These are phyloP conservation scores for Chironomus tentans DNA, from an alignment of 2,888 invertebrate species.

Conservation along the genomic window DNA sequence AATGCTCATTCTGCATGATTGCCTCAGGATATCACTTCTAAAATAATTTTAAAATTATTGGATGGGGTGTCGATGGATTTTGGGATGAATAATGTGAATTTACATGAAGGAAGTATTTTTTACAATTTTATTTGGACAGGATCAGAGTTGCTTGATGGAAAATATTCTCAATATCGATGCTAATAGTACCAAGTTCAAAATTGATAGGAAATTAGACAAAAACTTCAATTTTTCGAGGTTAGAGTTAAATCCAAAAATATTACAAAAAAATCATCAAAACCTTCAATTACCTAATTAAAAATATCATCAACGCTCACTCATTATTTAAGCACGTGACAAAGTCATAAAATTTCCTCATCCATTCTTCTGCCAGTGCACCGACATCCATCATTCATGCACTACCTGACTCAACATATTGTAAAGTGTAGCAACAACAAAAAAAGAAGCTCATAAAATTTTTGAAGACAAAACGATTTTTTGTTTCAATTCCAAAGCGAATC, in stretches of 20 bases:
- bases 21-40: neutral
- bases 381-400: neutral
- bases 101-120: too few species aligned
- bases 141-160: too few species aligned
- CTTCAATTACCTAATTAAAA: constrained; percentile 4
- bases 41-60: neutral
- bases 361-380: neutral
- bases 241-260: too few species aligned
- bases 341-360: neutral
- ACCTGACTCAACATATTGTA: constrained; percentile 15
- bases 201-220: too few species aligned
- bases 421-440: constrained; percentile 1
- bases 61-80: neutral
- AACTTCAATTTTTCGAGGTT: too few species aligned
- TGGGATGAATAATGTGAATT: too few species aligned
- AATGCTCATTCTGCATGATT: constrained; percentile 3
- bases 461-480: neutral
- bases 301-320: neutral
- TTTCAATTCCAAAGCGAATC: neutral
- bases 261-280: too few species aligned
- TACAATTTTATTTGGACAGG: too few species aligned
- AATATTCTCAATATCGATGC: too few species aligned
- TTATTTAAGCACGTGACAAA: neutral
- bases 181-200: too few species aligned
- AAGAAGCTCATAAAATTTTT: neutral